Evolutionary conservation across 2,113 vertebrate genomes (phyloP).

Genomic region (Argyrosomus japonicus): DNA sequence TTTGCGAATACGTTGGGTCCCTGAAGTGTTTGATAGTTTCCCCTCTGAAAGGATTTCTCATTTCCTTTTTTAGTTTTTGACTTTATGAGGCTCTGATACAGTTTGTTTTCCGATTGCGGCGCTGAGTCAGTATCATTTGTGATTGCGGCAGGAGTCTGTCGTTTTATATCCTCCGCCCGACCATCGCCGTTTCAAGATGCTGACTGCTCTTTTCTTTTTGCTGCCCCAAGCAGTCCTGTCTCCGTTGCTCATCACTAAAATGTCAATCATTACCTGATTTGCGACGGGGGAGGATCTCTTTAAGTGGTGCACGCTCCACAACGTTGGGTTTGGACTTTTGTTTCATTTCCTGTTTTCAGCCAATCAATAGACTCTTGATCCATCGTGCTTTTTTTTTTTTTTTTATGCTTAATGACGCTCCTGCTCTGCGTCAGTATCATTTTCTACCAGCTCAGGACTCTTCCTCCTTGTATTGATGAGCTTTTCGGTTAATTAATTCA

Average conservation of each 20-base stretch:
- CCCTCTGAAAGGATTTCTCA: not conserved
- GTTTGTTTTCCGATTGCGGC: not conserved
- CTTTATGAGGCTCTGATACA: conserved; percentile 1
- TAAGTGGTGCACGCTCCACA: conserved; percentile 41
- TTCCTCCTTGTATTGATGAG: not conserved
- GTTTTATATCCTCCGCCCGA: conserved; percentile 24
- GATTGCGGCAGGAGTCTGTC: conserved; percentile 12
- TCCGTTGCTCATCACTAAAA: conserved; percentile 65
- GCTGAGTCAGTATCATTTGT: conserved; percentile 65
- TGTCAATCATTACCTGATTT: conserved; percentile 71
- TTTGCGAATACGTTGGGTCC: not conserved
- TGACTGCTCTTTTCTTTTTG: conserved; percentile 70
- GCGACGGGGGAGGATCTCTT: conserved; percentile 44
- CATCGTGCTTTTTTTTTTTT: not conserved
- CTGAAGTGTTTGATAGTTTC: not conserved
- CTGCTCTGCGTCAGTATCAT: not conserved
- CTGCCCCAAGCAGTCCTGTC: conserved; percentile 68
- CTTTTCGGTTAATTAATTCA: not conserved
- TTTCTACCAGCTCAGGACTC: conserved; percentile 9
- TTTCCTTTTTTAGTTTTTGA: not conserved
- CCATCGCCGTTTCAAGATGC: conserved; percentile 57
- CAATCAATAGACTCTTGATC: conserved; percentile 56
- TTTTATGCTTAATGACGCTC: conserved; percentile 19
- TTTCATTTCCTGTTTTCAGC: conserved; percentile 59
- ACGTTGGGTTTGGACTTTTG: not conserved